phyloP scores from a whole-genome alignment of 2,888 invertebrate species.

The Habrosyne pyritoides region DNA sequence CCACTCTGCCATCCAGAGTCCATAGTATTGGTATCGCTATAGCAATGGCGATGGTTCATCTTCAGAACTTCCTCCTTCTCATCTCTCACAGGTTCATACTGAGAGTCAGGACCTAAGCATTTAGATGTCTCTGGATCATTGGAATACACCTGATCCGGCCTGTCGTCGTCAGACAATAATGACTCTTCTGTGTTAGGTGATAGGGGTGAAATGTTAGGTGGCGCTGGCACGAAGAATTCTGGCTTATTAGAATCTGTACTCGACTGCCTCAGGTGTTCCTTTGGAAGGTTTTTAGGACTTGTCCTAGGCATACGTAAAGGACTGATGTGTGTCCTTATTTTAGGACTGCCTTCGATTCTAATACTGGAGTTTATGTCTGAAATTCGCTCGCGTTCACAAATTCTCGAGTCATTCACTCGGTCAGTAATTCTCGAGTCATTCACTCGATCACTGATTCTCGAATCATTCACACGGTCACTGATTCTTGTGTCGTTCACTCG shows the following conservation, averaged over 20 bases:
- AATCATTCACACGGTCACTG: constrained; percentile 36
- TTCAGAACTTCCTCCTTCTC: constrained; percentile 65
- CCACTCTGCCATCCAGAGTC: constrained; percentile 89
- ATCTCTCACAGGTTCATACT: constrained; percentile 72
- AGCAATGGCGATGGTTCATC: constrained; percentile 79
- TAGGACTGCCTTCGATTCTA: constrained; percentile 69
- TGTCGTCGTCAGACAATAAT: constrained; percentile 68
- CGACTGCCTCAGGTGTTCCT: constrained; percentile 59
- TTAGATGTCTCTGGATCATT: constrained; percentile 68
- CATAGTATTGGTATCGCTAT: constrained; percentile 85
- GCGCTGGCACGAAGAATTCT: constrained; percentile 62
- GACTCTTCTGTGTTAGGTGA: constrained; percentile 77
- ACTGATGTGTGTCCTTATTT: constrained; percentile 62
- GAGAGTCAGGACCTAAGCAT: constrained; percentile 70
- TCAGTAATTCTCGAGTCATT: constrained; percentile 29
- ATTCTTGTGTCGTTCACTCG: constrained; percentile 32
- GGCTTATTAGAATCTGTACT: constrained; percentile 56
- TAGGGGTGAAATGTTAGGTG: constrained; percentile 61
- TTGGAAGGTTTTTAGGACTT: constrained; percentile 53
- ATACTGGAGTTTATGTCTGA: constrained; percentile 67
- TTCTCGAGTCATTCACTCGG: constrained; percentile 29
- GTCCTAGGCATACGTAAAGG: constrained; percentile 52
- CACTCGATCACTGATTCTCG: constrained; percentile 23
- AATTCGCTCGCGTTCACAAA: constrained; percentile 48
- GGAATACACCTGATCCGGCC: constrained; percentile 57